Evolutionary conservation across 2,888 invertebrate genomes (phyloP), one percentile per base, ranked within the genome.

Genomic region (Ophion obscuratus): DNA sequence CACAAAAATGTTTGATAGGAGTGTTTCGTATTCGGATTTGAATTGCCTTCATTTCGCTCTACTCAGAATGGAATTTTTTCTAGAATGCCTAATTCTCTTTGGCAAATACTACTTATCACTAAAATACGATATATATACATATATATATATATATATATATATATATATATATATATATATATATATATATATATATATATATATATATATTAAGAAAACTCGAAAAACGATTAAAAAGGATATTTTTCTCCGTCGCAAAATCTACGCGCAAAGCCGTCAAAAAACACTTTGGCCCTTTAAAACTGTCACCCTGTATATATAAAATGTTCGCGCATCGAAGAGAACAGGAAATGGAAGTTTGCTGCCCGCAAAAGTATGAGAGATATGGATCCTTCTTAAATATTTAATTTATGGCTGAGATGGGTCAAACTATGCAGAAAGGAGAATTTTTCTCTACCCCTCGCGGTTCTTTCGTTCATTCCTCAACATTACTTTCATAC

Each of bases 341-440:
- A 47, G 71, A 78, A 67, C 17, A 47, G 83, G 20, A 78, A 78
- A 83, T 78, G 61, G 64, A 82, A 78, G 78, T 83, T 83, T 76
- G 53, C 67, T 73, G 53, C 47, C 59, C 11, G 47, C 66, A 67
- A 70, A 70, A 78, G 53, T 31, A 44, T 59, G 61, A 78, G 59
- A 66, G 71, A 67, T 77, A 73, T 59, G 70, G 81, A 53, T 71
- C 71, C 59, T 47, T 44, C 77, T 78, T 67, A 83, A 83, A 83
- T 78, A 83, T 83, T 83, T 83, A 83, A 83, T 83, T 83, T 83
- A 83, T 78, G 67, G 73, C 66, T 67, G 66, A n/a, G 61, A 78
- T 44, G 67, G 14, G 20, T 77, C 59, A 57, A 78, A 78, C 78
- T 82, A 77, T 77, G 82, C 62, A 62, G 71, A 40, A 64, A 64